Percentiles rank a stretch among this genome's conserved stretches.
Evolutionary conservation across 2,888 invertebrate genomes (phyloP).

Genomic region (Oithona nana): DNA sequence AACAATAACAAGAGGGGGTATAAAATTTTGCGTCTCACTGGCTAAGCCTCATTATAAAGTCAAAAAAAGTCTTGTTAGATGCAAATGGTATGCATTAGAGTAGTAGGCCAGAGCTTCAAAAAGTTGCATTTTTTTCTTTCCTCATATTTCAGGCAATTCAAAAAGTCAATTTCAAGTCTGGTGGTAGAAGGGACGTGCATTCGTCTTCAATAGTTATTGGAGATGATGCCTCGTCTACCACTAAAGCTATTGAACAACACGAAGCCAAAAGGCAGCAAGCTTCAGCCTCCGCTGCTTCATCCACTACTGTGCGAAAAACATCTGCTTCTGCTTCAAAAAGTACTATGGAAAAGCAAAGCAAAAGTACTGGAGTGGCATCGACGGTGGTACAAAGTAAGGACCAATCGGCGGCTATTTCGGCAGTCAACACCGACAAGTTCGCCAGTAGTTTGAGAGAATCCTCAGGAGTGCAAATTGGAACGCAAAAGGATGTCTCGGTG

Average conservation of each 20-base stretch:
- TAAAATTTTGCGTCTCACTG: no score
- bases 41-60: no score
- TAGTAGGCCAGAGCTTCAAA: no score
- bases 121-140: no score
- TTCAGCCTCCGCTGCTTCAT: background rate
- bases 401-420: background rate
- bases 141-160: no score
- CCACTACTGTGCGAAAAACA: background rate
- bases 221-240: conserved; percentile 3
- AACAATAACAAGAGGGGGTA: no score
- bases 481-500: conserved; percentile 16
- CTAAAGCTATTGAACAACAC: background rate
- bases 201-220: conserved; percentile 11
- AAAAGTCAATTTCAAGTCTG: background rate
- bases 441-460: conserved; percentile 14
- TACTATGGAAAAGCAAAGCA: background rate
- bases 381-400: background rate
- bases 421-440: conserved; percentile 15
- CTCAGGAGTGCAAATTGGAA: background rate
- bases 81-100: no score
- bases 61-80: no score
- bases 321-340: background rate
- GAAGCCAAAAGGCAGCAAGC: background rate
- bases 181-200: background rate
- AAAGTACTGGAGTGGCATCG: background rate